Evolutionary conservation across 1,140 invertebrate genomes (phyloP).

Genomic region (Choristoneura fumiferana): DNA sequence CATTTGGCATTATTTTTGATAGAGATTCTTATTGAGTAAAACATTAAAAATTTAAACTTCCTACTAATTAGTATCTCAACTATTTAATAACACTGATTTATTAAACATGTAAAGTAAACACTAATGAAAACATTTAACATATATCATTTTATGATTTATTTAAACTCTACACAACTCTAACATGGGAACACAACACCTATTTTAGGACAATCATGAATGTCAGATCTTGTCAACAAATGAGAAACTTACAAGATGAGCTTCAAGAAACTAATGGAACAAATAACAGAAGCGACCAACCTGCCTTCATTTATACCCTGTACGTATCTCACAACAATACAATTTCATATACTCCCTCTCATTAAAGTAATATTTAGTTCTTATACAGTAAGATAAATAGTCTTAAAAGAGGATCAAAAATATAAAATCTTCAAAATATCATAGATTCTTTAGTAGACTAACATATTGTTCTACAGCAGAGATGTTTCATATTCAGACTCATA

Average conservation of each 20-base stretch:
- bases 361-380: slow-evolving; percentile 67
- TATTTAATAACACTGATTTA: slow-evolving; percentile 41
- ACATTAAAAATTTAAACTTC: slow-evolving; percentile 58
- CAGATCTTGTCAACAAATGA: slow-evolving; percentile 24
- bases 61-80: slow-evolving; percentile 53
- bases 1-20: slow-evolving; percentile 43
- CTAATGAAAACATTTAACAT: slow-evolving; percentile 68
- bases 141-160: slow-evolving; percentile 31
- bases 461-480: slow-evolving; percentile 72
- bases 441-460: slow-evolving; percentile 62
- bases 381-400: slow-evolving; percentile 55
- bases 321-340: slow-evolving; percentile 57
- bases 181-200: slow-evolving; percentile 59
- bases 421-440: slow-evolving; percentile 69
- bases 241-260: slow-evolving; percentile 40
- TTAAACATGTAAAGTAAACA: slow-evolving; percentile 67
- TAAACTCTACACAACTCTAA: slow-evolving; percentile 50
- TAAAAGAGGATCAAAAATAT: slow-evolving; percentile 74
- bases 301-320: slow-evolving; percentile 67
- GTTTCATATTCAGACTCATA: slow-evolving; percentile 71
- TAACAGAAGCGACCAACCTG: slow-evolving; percentile 39
- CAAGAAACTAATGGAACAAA: slow-evolving; percentile 32
- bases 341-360: slow-evolving; percentile 43
- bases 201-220: slow-evolving; percentile 25
- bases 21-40: slow-evolving; percentile 59